Base-by-base conservation (phyloP, 2,888 invertebrate species). In the Macrophya alboannulata region DNA sequence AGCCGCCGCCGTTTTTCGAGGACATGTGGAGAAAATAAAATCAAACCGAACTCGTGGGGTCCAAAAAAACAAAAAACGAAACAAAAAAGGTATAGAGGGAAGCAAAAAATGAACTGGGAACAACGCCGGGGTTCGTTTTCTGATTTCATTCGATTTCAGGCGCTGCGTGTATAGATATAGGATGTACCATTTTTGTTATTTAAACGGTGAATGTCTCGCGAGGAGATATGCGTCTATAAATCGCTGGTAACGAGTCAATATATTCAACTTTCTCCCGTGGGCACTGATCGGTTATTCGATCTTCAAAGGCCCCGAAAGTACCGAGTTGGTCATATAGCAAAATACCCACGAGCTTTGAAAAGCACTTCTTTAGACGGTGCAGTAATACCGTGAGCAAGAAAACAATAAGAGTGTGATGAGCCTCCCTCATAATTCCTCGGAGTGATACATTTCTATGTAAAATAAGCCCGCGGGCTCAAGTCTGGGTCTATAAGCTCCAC, bases 381-480 rank as follows among this genome's bases (percentile, higher is more conserved):
- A 21, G n/a, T n/a, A 9, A 72, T 40, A 43, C n/a, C 43, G 6
- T 9, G n/a, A 31, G 40, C 40, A 10, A 43, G 71, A 15, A 15
- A n/a, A 31, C 9, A n/a, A 72, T 40, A 43, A 21, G n/a, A 43
- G 71, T 10, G 1, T 9, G 9, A 77, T 9, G 51, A 77, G 1
- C 48, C 45, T n/a, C 77, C 37, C 77, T 12, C 77, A 5, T 25
- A 17, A 55, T 31, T 17, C 15, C 17, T 51, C 74, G 59, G 86
- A 85, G 88, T 87, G 87, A 89, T 89, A 89, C 89, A 88, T 89
- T 91, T 89, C 68, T 89, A 91, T 88, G 91, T 89, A 88, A 90
- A 91, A 89, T 88, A 86, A 88, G 71, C 82, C 86, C 86, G 84
- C 85, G 86, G 87, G 43, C 51, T 79, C 87, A 55, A 45, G 87